Evolutionary conservation across 2,113 vertebrate species (phyloP).

Genomic region (Gallinago media): DNA sequence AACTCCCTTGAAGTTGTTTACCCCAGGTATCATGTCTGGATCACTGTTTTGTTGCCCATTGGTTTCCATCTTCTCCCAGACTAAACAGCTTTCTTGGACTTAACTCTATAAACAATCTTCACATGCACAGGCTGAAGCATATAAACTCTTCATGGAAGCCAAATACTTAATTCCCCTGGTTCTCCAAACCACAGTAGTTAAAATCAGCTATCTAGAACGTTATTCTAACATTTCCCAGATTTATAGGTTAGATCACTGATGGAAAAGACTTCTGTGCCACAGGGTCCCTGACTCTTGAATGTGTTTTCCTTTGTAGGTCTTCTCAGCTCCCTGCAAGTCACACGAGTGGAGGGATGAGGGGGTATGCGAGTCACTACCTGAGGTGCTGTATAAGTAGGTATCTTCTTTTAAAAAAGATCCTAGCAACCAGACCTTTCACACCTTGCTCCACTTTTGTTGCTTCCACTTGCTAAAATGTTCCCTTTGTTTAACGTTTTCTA

Average conservation of each 20-base stretch:
- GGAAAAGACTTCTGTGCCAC: neutral
- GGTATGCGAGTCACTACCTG: neutral
- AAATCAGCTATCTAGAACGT: neutral
- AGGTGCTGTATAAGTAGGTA: neutral
- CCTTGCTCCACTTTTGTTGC: neutral
- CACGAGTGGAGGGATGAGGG: neutral
- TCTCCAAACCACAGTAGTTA: conserved; percentile 14
- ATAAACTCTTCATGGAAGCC: neutral
- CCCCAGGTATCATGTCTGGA: conserved; percentile 16
- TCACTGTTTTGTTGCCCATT: neutral
- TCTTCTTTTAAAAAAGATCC: neutral
- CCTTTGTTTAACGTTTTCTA: neutral
- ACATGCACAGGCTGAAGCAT: neutral
- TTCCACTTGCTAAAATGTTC: neutral
- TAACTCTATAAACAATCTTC: conserved; percentile 19
- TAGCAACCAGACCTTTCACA: neutral
- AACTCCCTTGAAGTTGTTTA: conserved; percentile 47
- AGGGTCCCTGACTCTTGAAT: neutral
- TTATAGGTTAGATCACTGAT: neutral
- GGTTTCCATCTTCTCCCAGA: conserved; percentile 24
- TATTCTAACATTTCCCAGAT: neutral
- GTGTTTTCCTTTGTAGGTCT: neutral
- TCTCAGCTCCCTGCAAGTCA: neutral
- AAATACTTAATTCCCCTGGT: neutral
- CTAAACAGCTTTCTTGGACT: conserved; percentile 34